A percentile compares a stretch with the other conserved stretches of the same genome.
Conservation (phyloP, 2,113 vertebrate genomes). For the Chamaetylas fuelleborni region DNA sequence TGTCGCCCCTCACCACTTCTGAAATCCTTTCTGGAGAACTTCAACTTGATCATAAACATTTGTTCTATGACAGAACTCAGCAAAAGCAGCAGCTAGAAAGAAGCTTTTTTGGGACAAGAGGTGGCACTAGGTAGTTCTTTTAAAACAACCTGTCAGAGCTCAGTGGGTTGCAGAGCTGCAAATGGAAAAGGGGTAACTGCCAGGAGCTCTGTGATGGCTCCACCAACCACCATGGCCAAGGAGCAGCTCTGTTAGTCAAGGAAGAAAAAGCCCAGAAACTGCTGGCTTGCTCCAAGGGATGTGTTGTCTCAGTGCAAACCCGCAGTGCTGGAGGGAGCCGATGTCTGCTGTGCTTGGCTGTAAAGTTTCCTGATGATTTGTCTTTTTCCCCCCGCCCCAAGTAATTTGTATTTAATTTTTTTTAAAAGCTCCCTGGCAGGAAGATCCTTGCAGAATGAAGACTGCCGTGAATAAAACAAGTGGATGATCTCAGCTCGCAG, state of each 20-base stretch:
- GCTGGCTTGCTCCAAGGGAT: background rate
- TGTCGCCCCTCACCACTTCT: background rate
- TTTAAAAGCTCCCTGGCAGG: background rate
- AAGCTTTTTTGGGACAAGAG: accelerated
- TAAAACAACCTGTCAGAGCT: background rate
- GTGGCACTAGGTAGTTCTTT: background rate
- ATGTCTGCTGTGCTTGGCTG: background rate
- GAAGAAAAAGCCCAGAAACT: background rate
- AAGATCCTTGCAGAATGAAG: background rate
- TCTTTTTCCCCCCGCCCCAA: accelerated
- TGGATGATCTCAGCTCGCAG: background rate
- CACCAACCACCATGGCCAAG: background rate
- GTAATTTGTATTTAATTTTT: background rate
- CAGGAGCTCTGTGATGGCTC: background rate
- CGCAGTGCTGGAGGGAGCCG: accelerated
- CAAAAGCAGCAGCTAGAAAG: background rate
- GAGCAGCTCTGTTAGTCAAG: background rate
- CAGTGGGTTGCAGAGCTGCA: background rate
- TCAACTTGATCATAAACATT: background rate
- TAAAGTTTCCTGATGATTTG: slow-evolving; percentile 21
- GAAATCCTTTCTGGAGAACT: background rate
- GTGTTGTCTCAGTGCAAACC: background rate
- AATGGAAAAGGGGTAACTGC: background rate
- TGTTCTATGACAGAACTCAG: slow-evolving; percentile 12
- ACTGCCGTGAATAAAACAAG: background rate